Conservation (phyloP, 2,888 invertebrate species). For the Hydropsyche betteni region DNA sequence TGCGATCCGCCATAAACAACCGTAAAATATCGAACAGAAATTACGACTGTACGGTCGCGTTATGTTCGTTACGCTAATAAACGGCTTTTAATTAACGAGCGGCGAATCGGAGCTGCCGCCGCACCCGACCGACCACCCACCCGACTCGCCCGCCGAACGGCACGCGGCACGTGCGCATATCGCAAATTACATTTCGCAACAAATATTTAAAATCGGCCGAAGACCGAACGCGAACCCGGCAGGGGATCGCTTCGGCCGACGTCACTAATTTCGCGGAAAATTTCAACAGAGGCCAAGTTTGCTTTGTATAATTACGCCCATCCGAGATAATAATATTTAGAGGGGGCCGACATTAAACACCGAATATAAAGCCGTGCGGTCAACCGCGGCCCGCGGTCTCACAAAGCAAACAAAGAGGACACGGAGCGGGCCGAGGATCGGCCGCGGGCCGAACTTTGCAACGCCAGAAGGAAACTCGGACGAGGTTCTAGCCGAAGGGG, state of each 20-base stretch:
- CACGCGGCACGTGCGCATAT: background rate
- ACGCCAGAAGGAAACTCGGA: slow-evolving; percentile 24
- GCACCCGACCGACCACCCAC: no score
- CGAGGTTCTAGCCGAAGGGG: background rate
- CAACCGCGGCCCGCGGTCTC: slow-evolving; percentile 38
- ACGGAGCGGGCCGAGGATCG: background rate
- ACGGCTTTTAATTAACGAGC: slow-evolving; percentile 24
- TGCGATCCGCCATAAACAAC: no score
- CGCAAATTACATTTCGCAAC: background rate
- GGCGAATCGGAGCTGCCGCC: background rate
- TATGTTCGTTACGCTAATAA: slow-evolving; percentile 11
- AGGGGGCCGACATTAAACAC: slow-evolving; percentile 37
- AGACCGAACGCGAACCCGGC: background rate
- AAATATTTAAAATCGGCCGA: slow-evolving; percentile 12
- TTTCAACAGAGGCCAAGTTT: slow-evolving; percentile 39
- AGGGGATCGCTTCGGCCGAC: slow-evolving; percentile 1
- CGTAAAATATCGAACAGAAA: no score
- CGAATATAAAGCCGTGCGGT: slow-evolving; percentile 39
- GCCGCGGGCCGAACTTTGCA: slow-evolving; percentile 13
- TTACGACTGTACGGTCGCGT: background rate
- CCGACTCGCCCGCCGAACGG: background rate
- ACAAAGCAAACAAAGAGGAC: slow-evolving; percentile 33
- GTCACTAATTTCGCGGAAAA: slow-evolving; percentile 38
- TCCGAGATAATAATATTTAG: slow-evolving; percentile 41
- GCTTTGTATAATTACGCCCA: slow-evolving; percentile 42